Evolutionary conservation across 2,888 invertebrate species (phyloP).

Genomic region (Spilarctia lutea): DNA sequence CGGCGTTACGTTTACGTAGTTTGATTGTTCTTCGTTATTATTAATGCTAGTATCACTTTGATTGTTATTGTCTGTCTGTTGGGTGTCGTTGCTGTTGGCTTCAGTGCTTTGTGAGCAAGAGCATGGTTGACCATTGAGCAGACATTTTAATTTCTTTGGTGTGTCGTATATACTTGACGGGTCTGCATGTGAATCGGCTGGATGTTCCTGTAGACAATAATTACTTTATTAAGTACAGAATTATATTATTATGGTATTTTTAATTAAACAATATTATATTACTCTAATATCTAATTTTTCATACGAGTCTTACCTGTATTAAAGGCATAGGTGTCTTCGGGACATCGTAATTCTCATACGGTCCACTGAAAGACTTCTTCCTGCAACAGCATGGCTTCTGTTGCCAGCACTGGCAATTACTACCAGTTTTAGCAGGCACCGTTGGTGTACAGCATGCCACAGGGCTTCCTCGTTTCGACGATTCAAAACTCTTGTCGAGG

Average conservation of each 20-base stretch:
- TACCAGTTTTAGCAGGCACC: slow-evolving; percentile 85
- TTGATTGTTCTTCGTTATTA: slow-evolving; percentile 72
- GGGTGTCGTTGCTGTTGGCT: slow-evolving; percentile 77
- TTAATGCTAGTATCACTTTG: slow-evolving; percentile 68
- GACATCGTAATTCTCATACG: slow-evolving; percentile 93
- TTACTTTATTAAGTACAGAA: background rate
- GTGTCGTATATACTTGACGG: slow-evolving; percentile 90
- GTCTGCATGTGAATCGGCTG: slow-evolving; percentile 68
- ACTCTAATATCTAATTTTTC: background rate
- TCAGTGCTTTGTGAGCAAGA: slow-evolving; percentile 80
- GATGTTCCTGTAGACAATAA: slow-evolving; percentile 77
- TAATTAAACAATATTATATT: background rate
- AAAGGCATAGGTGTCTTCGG: slow-evolving; percentile 89
- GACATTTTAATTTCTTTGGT: slow-evolving; percentile 91
- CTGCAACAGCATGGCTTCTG: slow-evolving; percentile 75
- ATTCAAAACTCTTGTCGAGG: slow-evolving; percentile 83
- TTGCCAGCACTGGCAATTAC: slow-evolving; percentile 78
- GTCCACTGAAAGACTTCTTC: slow-evolving; percentile 82
- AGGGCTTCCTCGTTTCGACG: slow-evolving; percentile 76
- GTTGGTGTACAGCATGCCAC: slow-evolving; percentile 85
- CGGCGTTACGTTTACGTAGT: slow-evolving; percentile 85
- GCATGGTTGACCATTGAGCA: slow-evolving; percentile 86
- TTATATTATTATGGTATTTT: background rate
- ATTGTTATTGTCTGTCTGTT: slow-evolving; percentile 77
- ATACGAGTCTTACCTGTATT: slow-evolving; percentile 71